phyloP scores from a whole-genome alignment of 2,113 vertebrate genomes.

The Carassius auratus region DNA sequence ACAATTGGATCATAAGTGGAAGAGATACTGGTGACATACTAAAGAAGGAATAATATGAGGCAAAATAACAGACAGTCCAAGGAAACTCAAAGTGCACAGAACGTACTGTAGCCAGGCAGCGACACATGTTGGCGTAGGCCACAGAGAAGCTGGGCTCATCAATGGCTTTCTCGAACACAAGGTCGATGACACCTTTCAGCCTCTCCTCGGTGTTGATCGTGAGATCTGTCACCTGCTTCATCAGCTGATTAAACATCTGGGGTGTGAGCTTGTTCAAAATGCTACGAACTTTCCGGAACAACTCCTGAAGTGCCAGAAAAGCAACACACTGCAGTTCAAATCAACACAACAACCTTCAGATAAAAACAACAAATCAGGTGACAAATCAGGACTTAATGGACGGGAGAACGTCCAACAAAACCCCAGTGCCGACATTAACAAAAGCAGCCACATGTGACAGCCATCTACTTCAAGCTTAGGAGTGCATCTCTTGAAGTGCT shows the following conservation, averaged over 20 bases:
- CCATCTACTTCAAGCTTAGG: neutral
- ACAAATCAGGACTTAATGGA: neutral
- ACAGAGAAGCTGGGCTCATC: constrained; percentile 97
- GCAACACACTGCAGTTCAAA: constrained; percentile 1
- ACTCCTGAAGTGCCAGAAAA: constrained; percentile 75
- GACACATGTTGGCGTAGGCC: constrained; percentile 97
- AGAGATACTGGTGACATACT: neutral
- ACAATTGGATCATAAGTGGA: constrained; percentile 57
- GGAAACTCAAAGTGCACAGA: neutral
- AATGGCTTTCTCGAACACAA: constrained; percentile 98
- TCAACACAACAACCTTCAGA: neutral
- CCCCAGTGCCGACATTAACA: neutral
- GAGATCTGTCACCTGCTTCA: constrained; percentile 96
- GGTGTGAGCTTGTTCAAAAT: constrained; percentile 98
- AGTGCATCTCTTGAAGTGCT: neutral
- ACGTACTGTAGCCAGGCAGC: constrained; percentile 91
- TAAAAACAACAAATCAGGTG: neutral
- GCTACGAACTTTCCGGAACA: constrained; percentile 95
- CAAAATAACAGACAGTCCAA: neutral
- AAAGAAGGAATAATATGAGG: neutral
- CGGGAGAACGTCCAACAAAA: neutral
- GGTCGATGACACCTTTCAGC: constrained; percentile 96
- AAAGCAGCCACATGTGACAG: neutral
- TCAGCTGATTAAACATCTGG: constrained; percentile 97
- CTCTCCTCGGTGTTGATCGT: constrained; percentile 96